phyloP scores from a whole-genome alignment of 2,797 vertebrate species.

The Pseudomugil tenellus region DNA sequence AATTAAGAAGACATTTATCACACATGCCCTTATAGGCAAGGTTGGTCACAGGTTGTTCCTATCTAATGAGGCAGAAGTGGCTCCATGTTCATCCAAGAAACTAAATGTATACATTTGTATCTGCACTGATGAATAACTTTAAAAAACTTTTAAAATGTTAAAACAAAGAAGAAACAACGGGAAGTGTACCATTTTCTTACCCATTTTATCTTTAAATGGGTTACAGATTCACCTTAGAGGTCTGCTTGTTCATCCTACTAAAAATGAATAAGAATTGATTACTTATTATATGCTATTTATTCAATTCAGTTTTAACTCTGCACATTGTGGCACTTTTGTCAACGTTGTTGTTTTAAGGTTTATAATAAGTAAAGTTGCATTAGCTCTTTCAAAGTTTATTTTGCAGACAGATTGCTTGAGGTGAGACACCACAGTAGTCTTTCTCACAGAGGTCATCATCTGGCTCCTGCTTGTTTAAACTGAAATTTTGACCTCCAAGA shows the following conservation, averaged over 20 bases:
- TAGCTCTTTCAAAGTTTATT: constrained; percentile 5
- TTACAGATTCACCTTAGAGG: background rate
- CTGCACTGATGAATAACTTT: background rate
- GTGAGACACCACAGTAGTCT: background rate
- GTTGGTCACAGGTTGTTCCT: too few species aligned
- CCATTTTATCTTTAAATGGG: background rate
- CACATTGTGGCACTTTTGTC: too few species aligned
- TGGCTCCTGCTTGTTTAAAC: background rate
- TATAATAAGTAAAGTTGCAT: too few species aligned
- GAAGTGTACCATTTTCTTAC: too few species aligned
- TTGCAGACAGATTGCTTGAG: background rate
- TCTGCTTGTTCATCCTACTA: background rate
- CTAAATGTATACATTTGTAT: background rate
- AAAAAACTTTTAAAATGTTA: background rate
- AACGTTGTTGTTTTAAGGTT: too few species aligned
- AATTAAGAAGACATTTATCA: too few species aligned
- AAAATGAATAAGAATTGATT: background rate
- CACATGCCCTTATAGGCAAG: too few species aligned
- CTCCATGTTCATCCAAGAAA: too few species aligned
- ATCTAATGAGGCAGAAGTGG: too few species aligned
- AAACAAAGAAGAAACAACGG: background rate
- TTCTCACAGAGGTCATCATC: constrained; percentile 12
- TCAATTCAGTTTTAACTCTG: too few species aligned
- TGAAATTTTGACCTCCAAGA: constrained; percentile 10
- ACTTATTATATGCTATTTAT: too few species aligned